Evolutionary conservation across 2,113 vertebrate species (phyloP).

Genomic region (Nestor notabilis): DNA sequence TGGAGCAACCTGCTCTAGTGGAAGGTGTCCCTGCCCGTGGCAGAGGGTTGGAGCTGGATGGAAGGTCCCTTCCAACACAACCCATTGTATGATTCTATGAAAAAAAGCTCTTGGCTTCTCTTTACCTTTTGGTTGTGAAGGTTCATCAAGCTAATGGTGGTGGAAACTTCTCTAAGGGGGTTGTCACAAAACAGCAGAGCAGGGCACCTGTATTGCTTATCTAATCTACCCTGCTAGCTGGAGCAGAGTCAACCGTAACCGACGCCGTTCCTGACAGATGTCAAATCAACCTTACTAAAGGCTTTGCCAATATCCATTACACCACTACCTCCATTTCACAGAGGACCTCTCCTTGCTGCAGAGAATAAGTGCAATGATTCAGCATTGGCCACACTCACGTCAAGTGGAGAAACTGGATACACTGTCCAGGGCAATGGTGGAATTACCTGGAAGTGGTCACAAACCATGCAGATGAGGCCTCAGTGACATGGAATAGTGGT

Average conservation of each 20-base stretch:
- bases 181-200: not conserved
- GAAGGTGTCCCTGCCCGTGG: not conserved
- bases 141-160: not conserved
- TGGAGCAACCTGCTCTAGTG: not conserved
- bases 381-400: not conserved
- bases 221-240: not conserved
- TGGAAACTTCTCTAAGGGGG: not conserved
- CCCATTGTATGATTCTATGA: not conserved
- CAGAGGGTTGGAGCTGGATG: not conserved
- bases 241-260: not conserved
- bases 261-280: not conserved
- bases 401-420: not conserved
- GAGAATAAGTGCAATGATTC: not conserved
- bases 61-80: not conserved
- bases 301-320: not conserved
- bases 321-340: not conserved
- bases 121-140: not conserved
- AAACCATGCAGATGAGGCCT: accelerated
- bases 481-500: not conserved
- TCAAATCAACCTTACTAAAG: not conserved
- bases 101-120: not conserved
- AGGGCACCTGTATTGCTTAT: not conserved
- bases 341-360: not conserved
- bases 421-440: not conserved
- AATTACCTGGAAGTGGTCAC: not conserved